Evolutionary conservation across 2,888 invertebrate genomes (phyloP), one percentile per base, ranked within the genome.

Genomic region (Diogma glabrata): DNA sequence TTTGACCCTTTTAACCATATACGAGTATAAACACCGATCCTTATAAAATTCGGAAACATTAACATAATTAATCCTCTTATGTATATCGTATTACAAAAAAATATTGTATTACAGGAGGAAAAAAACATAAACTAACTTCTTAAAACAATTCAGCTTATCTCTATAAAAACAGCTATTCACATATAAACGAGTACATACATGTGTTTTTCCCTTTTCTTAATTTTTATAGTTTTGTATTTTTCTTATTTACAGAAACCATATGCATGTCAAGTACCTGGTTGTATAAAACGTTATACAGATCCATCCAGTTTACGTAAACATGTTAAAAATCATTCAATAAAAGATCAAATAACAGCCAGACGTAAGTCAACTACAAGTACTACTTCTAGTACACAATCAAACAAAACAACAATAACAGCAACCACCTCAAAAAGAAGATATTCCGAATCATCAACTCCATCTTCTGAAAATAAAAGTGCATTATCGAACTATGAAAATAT

Each of bases 241-340:
- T 54, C 51, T 50, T 54, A 40, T 53, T 71, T 72, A 26, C 73
- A 94, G 87, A 89, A 92, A 72, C 94, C 94, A 0, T 94, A 93
- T 69, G 89, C 88, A 1, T 94, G 94, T 60, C 89, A 90, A 60
- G 82, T 89, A 16, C 71, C 75, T 1, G 92, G 91, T 2, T 94
- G 94, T 64, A 81, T 79, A 6, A 94, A 94, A 67, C 81, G 91
- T 30, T 94, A 94, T 72, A 94, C 94, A 0, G 94, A 94, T 66
- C 94, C 94, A 0, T 92, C 92, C 50, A 92, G 92, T 48, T 75
- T 94, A 1, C 76, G 94, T 28, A 94, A 94, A 64, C 94, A 94
- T 70, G 88, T 92, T 19, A 92, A 93, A 64, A 90, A 87, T 58
- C 89, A 90, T 60, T 65, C 71, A 19, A 55, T 64, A 49, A 64